These are phyloP conservation scores for Piprites chloris DNA, from an alignment of 2,113 vertebrate genomes.

Conservation along the genomic window DNA sequence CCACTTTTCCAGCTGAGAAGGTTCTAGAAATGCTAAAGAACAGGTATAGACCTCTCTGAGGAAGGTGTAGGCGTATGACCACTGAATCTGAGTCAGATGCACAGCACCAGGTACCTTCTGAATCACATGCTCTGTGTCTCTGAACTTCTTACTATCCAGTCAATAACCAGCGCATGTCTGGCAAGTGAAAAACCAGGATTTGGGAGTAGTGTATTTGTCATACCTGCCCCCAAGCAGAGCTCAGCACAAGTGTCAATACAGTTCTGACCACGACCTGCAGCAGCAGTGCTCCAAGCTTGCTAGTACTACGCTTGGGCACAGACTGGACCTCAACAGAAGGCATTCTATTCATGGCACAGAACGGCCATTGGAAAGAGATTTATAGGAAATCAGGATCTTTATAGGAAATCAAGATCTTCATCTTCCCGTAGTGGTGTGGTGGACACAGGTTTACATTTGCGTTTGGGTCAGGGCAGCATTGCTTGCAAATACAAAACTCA, in stretches of 20 bases:
- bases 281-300: not conserved
- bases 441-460: not conserved
- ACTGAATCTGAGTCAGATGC: not conserved
- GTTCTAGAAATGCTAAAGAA: not conserved
- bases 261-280: not conserved
- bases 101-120: not conserved
- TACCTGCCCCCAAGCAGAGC: accelerated
- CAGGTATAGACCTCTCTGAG: not conserved
- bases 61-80: not conserved
- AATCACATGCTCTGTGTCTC: accelerated
- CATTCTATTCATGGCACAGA: accelerated
- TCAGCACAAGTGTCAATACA: accelerated
- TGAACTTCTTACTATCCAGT: not conserved
- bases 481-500: not conserved
- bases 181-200: not conserved
- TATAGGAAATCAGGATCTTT: not conserved
- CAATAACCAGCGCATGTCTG: not conserved
- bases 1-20: not conserved
- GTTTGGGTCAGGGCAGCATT: accelerated
- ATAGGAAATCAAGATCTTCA: not conserved
- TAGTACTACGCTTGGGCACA: accelerated
- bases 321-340: accelerated
- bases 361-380: not conserved
- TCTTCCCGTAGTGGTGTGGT: not conserved
- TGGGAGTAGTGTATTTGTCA: not conserved